A percentile compares a stretch with the other conserved stretches of the same genome.
Evolutionary conservation across 2,888 invertebrate species (phyloP).

Genomic region (Caenorhabditis doughertyi): DNA sequence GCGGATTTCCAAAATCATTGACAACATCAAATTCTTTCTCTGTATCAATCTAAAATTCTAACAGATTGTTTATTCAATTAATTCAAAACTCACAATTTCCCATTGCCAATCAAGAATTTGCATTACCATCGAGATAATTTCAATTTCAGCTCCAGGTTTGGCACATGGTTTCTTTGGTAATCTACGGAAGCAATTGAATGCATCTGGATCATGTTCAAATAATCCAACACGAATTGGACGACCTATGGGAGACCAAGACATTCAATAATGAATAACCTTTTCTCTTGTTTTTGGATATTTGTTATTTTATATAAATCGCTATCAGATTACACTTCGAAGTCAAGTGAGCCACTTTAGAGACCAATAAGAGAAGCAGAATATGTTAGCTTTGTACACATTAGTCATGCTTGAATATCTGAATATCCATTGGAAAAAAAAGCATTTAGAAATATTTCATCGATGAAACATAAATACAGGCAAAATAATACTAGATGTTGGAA

Average conservation of each 20-base stretch:
- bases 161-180: constrained; percentile 67
- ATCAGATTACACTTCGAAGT: constrained; percentile 27
- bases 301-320: constrained; percentile 7
- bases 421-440: background rate
- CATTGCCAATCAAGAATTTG: constrained; percentile 75
- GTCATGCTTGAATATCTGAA: background rate
- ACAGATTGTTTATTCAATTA: background rate
- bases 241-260: constrained; percentile 71
- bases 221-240: constrained; percentile 72
- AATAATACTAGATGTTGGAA: constrained; percentile 45
- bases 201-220: constrained; percentile 73
- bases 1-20: constrained; percentile 67
- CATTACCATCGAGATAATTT: constrained; percentile 73
- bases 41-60: constrained; percentile 63
- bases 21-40: constrained; percentile 64
- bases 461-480: background rate
- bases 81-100: constrained; percentile 66
- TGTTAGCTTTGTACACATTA: constrained; percentile 9
- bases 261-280: constrained; percentile 9
- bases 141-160: constrained; percentile 74
- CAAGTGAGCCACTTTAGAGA: constrained; percentile 46
- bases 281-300: constrained; percentile 9
- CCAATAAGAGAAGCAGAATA: background rate
- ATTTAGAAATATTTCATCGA: background rate
- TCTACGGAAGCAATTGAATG: constrained; percentile 73